Evolutionary conservation across 2,888 invertebrate species (phyloP).

Genomic region (Gasteruption jaculator): DNA sequence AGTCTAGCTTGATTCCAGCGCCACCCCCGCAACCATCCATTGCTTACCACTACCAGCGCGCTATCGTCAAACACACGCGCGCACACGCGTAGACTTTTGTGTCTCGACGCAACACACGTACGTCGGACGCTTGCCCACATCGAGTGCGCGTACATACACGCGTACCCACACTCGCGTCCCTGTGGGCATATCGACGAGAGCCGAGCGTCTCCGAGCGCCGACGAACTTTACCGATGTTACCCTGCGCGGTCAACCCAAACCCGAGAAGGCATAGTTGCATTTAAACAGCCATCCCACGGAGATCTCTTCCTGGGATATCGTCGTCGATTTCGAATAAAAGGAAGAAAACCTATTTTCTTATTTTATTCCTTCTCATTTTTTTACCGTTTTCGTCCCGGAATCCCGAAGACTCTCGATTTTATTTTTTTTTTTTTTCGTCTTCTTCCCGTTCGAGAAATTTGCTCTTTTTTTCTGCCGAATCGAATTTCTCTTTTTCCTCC

Average conservation of each 20-base stretch:
- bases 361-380: background rate
- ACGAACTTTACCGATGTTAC: conserved; percentile 37
- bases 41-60: no score
- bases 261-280: conserved; percentile 46
- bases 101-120: no score
- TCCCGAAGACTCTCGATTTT: conserved; percentile 8
- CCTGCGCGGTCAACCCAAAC: conserved; percentile 41
- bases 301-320: conserved; percentile 35
- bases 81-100: no score
- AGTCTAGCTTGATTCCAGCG: background rate
- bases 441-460: conserved; percentile 1
- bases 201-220: conserved; percentile 35
- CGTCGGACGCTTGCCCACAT: background rate
- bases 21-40: conserved; percentile 5
- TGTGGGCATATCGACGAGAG: conserved; percentile 48
- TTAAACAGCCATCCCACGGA: conserved; percentile 42
- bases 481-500: no score
- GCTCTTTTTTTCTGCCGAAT: conserved; percentile 5
- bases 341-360: background rate
- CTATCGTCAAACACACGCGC: no score
- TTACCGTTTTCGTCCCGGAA: conserved; percentile 1
- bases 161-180: conserved; percentile 28
- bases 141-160: no score
- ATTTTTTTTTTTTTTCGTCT: conserved; percentile 4
- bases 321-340: conserved; percentile 14